phyloP scores from a whole-genome alignment of 2,113 vertebrate species.

The Caloenas nicobarica region DNA sequence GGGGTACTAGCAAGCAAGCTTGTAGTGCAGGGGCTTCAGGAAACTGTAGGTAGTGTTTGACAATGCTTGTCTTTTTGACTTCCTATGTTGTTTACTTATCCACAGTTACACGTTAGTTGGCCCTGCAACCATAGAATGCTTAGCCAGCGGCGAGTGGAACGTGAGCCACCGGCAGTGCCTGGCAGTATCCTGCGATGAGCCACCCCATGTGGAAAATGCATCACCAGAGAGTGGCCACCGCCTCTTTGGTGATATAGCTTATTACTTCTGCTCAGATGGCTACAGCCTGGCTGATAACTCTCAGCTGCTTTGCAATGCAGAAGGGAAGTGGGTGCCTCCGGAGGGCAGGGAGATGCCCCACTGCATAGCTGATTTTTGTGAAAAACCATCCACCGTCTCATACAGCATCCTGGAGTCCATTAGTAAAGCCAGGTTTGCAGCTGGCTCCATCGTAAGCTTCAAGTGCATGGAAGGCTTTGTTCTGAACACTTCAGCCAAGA shows the following conservation, averaged over 20 bases:
- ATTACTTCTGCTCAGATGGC: conserved; percentile 93
- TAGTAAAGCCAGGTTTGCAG: conserved; percentile 87
- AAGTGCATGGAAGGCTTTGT: conserved; percentile 96
- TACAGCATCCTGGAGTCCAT: conserved; percentile 91
- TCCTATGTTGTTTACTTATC: neutral
- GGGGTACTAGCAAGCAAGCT: neutral
- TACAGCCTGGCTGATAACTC: conserved; percentile 91
- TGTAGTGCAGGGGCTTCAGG: neutral
- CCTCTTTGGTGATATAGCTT: conserved; percentile 90
- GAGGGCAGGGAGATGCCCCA: conserved; percentile 79
- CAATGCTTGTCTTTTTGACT: conserved; percentile 10
- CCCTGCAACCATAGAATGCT: conserved; percentile 85
- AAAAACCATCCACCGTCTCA: conserved; percentile 82
- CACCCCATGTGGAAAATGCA: conserved; percentile 89
- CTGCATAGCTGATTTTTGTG: conserved; percentile 95
- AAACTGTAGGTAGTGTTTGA: neutral
- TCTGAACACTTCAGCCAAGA: conserved; percentile 87
- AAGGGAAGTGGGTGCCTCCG: conserved; percentile 90
- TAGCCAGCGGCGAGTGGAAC: conserved; percentile 86
- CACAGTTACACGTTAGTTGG: conserved; percentile 90
- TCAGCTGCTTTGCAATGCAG: conserved; percentile 88
- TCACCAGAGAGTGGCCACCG: conserved; percentile 88
- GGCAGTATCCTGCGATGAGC: conserved; percentile 92
- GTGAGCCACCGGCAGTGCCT: conserved; percentile 86
- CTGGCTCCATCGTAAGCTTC: conserved; percentile 88